Base-by-base conservation (phyloP, 2,113 vertebrate species). In the Ibidorhyncha struthersii region DNA sequence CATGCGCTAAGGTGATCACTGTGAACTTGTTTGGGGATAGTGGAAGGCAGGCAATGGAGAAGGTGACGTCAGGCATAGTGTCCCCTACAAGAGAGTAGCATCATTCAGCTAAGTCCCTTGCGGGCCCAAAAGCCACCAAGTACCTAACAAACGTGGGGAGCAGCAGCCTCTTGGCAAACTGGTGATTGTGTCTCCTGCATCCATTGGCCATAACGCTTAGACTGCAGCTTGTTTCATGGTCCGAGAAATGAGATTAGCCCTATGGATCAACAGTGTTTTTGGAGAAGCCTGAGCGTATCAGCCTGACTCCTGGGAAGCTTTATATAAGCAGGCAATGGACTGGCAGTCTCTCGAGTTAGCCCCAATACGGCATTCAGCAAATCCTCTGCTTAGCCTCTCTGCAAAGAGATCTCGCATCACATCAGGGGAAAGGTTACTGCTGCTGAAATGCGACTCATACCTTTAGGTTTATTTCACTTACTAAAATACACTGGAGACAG, bases 231-330 rank as follows among this genome's bases (percentile, higher is more conserved):
- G 78, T 89, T 91, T 96, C 52, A 23, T 79, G 50, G 80, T 92
- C 88, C 69, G 67, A 32, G 76, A 84, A 86, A 63, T 52, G 26
- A 92, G 63, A 89, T 96, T 86, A 94, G 82, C 80, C 56, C 63
- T 86, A 3, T 70, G 82, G 79, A 92, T 81, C 45, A 86, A 63
- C 56, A 67, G 0, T 58, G 61, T 69, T 92, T 86, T 53, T 2
- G 2, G 71, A 61, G 82, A 76, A 92, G 74, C 62, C 63, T 59
- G 63, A 55, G 47, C 17, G 8, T 76, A 36, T 67, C 69, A 96
- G 40, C 23, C 25, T 71, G 55, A 47, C 59, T 93, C 80, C 69
- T 83, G 56, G 43, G 69, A 85, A 91, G 65, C 43, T 95, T 92
- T 79, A 14, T 66, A 29, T n/a, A 71, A 91, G 61, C 43, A 71